phyloP scores from a whole-genome alignment of 2,113 vertebrate species.

The Hemibagrus wyckioides region DNA sequence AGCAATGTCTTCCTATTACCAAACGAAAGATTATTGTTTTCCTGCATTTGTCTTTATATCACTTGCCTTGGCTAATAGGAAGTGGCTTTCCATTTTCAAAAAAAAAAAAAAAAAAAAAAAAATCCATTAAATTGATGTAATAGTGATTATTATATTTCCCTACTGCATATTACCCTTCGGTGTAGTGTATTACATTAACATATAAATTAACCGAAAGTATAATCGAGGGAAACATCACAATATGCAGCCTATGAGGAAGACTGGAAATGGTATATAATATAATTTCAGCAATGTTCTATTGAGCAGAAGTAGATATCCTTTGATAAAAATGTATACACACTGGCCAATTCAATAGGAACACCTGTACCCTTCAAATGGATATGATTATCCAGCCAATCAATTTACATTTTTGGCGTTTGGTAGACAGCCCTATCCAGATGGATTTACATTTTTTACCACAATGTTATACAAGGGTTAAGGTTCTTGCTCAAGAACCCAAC shows the following conservation, averaged over 20 bases:
- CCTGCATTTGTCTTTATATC: constrained; percentile 13
- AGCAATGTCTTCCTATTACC: not conserved
- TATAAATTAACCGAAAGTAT: constrained; percentile 42
- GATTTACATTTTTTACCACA: too few relatives aligned
- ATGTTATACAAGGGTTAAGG: too few relatives aligned
- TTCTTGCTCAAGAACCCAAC: too few relatives aligned
- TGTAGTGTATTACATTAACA: constrained; percentile 47
- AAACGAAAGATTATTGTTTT: not conserved
- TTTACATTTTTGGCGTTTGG: not conserved
- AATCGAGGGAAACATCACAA: not conserved
- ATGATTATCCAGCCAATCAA: not conserved
- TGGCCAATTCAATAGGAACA: not conserved
- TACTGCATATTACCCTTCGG: constrained; percentile 10
- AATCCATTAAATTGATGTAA: constrained; percentile 38
- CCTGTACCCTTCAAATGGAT: not conserved
- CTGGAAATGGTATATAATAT: not conserved
- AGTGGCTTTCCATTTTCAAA: constrained; percentile 20
- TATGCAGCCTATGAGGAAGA: not conserved
- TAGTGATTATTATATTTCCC: constrained; percentile 40
- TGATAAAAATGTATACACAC: not conserved
- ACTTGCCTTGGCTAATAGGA: constrained; percentile 5
- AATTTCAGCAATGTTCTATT: not conserved
- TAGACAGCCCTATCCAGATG: too few relatives aligned
- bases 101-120: not conserved
- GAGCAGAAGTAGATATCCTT: not conserved